Base-by-base conservation (phyloP, 1,140 invertebrate genomes). In the Protaetia brevitarsis region DNA sequence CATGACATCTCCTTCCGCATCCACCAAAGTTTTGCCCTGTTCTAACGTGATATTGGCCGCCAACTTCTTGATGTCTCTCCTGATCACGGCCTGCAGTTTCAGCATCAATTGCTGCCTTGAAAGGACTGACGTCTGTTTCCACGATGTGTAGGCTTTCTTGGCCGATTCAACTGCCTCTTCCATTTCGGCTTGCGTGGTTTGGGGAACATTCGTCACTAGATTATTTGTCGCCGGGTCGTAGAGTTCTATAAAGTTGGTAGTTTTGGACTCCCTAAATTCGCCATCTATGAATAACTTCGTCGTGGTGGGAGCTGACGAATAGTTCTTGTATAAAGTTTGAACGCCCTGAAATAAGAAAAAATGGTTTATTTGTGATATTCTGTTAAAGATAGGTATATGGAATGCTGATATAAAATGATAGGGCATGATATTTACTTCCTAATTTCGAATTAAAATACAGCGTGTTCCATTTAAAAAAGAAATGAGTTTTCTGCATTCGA, bases 1-100 rank as follows among this genome's bases (percentile, higher is more conserved):
- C 45, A 97, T 84, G 3, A 99, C 97, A 83, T 99, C 98, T 57
- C 98, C 98, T 78, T 99, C 96, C 23, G 98, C 97, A 84, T 99
- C 98, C 19, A 89, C 86, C 57, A 96, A 82, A 0, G 98, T 99
- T 80, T 99, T 99, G 23, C 98, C 98, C 82, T 99, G 97, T 82
- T 99, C 97, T 71, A 85, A 80, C 8, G 97, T 99, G 30, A 99
- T 93, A 77, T 90, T 96, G 66, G 89, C 87, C 0, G 96, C 96
- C 64, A 99, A 81, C 76, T 92, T 87, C 83, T 92, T 90, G 87
- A 94, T 84, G 72, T 88, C 87, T 16, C 83, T 81, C 71, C 86
- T 79, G 69, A 88, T 81, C 26, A 87, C 76, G 1, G 84, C 82
- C 68, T 87, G 85, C 64, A 87, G 81, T 77, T 92, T 95, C 73